Conservation (phyloP, 37 sponge, comb jelly and placozoan genomes). For the Cliona cf. orientalis region DNA sequence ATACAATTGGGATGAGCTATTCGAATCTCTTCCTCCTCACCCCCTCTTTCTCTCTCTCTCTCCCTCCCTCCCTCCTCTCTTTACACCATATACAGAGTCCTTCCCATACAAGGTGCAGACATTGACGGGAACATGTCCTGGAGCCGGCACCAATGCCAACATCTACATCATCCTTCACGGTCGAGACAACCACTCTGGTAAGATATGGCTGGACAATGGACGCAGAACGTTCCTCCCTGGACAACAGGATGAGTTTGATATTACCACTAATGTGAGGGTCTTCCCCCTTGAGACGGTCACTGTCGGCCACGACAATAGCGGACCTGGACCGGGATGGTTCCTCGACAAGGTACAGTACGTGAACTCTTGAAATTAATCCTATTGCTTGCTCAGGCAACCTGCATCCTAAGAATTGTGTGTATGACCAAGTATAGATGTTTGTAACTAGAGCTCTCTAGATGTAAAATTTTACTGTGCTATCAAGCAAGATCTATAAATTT, state of each 20-base stretch:
- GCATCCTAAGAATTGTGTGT: too few relatives aligned
- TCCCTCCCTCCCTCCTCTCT: too few relatives aligned
- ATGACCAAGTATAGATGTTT: too few relatives aligned
- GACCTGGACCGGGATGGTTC: conserved; percentile 70
- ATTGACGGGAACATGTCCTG: conserved; percentile 59
- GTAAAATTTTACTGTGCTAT: too few relatives aligned
- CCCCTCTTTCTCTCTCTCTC: too few relatives aligned
- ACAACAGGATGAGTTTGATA: conserved; percentile 60
- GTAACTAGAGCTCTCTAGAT: too few relatives aligned
- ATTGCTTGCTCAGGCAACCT: too few relatives aligned
- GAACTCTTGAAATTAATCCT: too few relatives aligned
- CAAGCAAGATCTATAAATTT: too few relatives aligned
- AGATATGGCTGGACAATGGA: conserved; percentile 43
- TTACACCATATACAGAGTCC: neutral
- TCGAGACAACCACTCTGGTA: conserved; percentile 23
- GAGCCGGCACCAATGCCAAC: conserved; percentile 70
- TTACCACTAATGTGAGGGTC: neutral
- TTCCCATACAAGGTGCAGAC: conserved; percentile 17
- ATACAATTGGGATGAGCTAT: neutral
- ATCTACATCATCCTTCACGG: conserved; percentile 48
- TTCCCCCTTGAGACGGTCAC: conserved; percentile 45
- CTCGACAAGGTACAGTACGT: conserved; percentile 67
- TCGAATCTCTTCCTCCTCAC: too few relatives aligned
- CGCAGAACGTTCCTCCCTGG: conserved; percentile 65
- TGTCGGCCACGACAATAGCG: conserved; percentile 70